Base-by-base conservation (phyloP, 2,888 invertebrate genomes). In the Glomeris marginata region DNA sequence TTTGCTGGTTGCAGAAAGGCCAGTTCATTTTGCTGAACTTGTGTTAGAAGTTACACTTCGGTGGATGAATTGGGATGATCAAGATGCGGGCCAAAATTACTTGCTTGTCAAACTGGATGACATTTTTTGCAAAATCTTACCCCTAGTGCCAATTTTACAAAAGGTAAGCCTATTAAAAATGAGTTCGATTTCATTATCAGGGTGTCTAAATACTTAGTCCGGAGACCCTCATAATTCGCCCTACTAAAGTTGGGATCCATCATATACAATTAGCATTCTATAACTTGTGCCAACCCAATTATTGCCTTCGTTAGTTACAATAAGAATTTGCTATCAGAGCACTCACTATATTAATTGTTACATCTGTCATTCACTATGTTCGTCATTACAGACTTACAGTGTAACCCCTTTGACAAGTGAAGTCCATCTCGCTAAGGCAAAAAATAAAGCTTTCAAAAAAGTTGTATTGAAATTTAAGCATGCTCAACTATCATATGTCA, bases 61-160 rank as follows among this genome's bases (percentile, higher is more conserved):
- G 47, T 91, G 92, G 91, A 79, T 85, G 1, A 81, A 83, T 61
- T 91, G 91, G 90, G 80, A 84, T 46, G 80, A 82, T 52, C 76
- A 77, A n/a, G 86, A 88, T 65, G 73, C 87, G 35, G 84, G 81
- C 63, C 78, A 84, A 58, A 90, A 87, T 64, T 80, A 81, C 63
- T 70, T 90, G 37, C 71, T 84, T 16, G 69, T 90, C 10, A 67
- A 65, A 52, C 58, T 61, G 36, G 63, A 65, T 50, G 60, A 61
- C 2, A 52, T 66, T 5, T 61, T 63, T 45, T 59, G 62, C 5
- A 58, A 61, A 28, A 58, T 69, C 22, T 48, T 59, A 38, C 58
- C 57, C 18, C 56, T 75, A 71, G 54, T 61, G 28, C 28, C 28
- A 5, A 3, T 5, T 28, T 28, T 28, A 28, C n/a, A n/a, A n/a